Percentiles rank a stretch among this genome's conserved stretches.
These are phyloP conservation scores for Phaethon lepturus DNA, from an alignment of 2,113 vertebrate species.

Conservation along the genomic window DNA sequence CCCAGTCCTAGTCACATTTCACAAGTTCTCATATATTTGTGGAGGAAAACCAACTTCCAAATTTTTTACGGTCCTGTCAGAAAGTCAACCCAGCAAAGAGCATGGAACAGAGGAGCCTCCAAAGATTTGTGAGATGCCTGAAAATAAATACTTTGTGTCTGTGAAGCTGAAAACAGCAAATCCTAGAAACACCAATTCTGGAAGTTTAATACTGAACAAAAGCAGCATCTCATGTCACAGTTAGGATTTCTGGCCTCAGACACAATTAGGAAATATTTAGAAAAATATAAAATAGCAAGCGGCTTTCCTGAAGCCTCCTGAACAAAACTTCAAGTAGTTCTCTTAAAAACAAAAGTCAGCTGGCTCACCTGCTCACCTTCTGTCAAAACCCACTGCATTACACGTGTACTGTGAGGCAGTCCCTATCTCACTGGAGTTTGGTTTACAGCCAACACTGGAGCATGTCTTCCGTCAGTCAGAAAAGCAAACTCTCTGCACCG, in stretches of 20 bases:
- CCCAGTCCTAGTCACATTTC: neutral
- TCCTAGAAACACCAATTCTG: neutral
- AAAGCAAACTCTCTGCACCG: neutral
- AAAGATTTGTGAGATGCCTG: neutral
- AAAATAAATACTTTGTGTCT: neutral
- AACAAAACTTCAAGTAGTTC: neutral
- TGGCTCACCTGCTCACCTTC: neutral
- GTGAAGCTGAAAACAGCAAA: neutral
- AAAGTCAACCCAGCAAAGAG: neutral
- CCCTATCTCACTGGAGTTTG: neutral
- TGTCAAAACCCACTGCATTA: neutral
- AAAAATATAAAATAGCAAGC: neutral
- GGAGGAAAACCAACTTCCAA: neutral
- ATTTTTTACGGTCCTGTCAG: neutral
- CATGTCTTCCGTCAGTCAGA: neutral
- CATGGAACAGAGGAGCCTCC: neutral
- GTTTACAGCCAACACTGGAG: neutral
- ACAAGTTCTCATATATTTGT: neutral
- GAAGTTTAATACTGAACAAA: neutral
- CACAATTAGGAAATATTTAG: neutral
- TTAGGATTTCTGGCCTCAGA: neutral
- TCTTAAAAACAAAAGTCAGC: neutral
- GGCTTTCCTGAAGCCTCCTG: neutral
- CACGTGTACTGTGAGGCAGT: neutral
- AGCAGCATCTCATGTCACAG: neutral